phyloP scores from a whole-genome alignment of 2,888 invertebrate genomes.

The Euphydryas editha region DNA sequence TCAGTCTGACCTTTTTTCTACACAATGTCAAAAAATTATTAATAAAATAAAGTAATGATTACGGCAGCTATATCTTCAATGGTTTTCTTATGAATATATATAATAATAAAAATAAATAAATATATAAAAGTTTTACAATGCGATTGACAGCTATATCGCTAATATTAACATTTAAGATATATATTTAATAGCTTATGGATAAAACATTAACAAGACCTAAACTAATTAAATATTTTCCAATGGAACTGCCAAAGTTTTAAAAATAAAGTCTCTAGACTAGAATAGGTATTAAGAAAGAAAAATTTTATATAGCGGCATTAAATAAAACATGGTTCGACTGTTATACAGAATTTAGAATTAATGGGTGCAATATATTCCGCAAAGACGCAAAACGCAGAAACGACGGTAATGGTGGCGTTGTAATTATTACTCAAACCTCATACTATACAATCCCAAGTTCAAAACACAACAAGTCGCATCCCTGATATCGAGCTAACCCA shows the following conservation, averaged over 20 bases:
- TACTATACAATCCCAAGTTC: constrained; percentile 33
- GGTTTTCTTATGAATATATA: too few relatives aligned
- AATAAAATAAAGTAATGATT: too few relatives aligned
- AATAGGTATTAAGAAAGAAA: constrained; percentile 39
- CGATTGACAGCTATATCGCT: background rate
- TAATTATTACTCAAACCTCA: constrained; percentile 42
- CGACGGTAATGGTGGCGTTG: constrained; percentile 46
- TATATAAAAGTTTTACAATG: background rate
- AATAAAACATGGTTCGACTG: constrained; percentile 46
- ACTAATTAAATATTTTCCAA: constrained; percentile 38
- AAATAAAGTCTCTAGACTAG: constrained; percentile 40
- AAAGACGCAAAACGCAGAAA: constrained; percentile 39
- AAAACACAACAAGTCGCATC: background rate
- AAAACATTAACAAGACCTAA: background rate
- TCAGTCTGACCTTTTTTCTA: too few relatives aligned
- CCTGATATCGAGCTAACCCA: constrained; percentile 36
- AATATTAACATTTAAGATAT: background rate
- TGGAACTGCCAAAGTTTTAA: constrained; percentile 47
- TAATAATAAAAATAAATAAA: too few relatives aligned
- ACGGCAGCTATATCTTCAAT: too few relatives aligned
- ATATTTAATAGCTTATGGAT: background rate
- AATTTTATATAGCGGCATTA: constrained; percentile 43
- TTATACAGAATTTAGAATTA: constrained; percentile 33
- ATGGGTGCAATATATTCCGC: constrained; percentile 41
- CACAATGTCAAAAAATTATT: too few relatives aligned